Percentiles rank a stretch among this genome's conserved stretches.
Evolutionary conservation across 2,113 vertebrate genomes (phyloP).

Genomic region (Cromileptes altivelis): DNA sequence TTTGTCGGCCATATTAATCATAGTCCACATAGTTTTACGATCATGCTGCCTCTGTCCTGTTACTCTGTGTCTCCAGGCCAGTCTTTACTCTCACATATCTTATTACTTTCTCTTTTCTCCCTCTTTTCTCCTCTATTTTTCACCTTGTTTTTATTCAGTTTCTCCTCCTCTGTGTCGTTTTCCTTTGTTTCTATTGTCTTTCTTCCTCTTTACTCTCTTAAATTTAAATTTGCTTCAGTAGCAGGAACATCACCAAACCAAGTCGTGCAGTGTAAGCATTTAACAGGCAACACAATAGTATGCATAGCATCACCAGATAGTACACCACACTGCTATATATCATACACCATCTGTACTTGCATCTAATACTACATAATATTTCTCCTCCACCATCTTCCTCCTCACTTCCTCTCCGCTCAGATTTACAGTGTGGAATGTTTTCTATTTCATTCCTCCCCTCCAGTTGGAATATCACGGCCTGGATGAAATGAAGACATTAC

Average conservation of each 20-base stretch:
- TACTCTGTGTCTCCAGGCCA: no score
- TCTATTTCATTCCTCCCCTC: background rate
- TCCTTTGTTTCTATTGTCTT: background rate
- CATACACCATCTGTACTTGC: background rate
- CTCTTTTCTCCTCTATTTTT: background rate
- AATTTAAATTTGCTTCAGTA: background rate
- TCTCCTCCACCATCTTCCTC: background rate
- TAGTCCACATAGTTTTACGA: background rate
- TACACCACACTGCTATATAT: background rate
- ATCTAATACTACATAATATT: constrained; percentile 1
- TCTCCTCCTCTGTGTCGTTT: background rate
- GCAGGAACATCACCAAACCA: background rate
- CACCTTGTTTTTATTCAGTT: no score
- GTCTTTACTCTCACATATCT: background rate
- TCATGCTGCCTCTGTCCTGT: background rate
- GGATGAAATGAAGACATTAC: constrained; percentile 53
- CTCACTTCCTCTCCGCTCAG: background rate
- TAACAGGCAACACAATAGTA: background rate
- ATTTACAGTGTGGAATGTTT: constrained; percentile 20
- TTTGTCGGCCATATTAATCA: no score
- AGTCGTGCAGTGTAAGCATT: background rate
- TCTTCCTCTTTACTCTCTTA: background rate
- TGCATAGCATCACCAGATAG: background rate
- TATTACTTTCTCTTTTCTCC: background rate
- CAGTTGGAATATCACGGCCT: constrained; percentile 23